These are phyloP conservation scores for Hylaea fasciaria DNA, from an alignment of 2,888 invertebrate genomes.

Conservation along the genomic window DNA sequence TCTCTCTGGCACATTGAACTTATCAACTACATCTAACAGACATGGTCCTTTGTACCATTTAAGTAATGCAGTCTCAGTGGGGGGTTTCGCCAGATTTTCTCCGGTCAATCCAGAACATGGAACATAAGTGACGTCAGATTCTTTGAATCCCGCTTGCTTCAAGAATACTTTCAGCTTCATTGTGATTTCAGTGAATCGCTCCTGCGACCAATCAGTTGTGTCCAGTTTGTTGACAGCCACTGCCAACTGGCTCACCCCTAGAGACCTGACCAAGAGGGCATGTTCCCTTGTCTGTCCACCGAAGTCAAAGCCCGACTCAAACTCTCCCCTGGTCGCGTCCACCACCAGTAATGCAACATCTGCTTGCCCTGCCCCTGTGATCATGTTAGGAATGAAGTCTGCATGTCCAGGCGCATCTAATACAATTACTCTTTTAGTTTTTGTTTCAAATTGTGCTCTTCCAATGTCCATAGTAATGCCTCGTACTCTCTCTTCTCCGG, in stretches of 20 bases:
- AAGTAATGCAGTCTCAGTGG: constrained; percentile 86
- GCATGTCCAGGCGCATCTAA: constrained; percentile 99
- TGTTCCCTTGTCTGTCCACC: constrained; percentile 99
- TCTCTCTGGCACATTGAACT: constrained; percentile 93
- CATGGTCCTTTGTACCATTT: constrained; percentile 94
- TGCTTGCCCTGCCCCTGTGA: constrained; percentile 98
- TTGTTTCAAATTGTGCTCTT: constrained; percentile 95
- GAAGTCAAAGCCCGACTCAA: constrained; percentile 99
- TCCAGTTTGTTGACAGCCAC: constrained; percentile 99
- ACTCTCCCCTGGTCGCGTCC: constrained; percentile 98
- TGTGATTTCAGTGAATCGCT: constrained; percentile 95
- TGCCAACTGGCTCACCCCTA: constrained; percentile 96
- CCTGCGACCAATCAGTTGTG: constrained; percentile 96
- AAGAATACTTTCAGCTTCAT: constrained; percentile 92
- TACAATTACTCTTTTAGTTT: constrained; percentile 91
- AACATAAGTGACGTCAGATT: constrained; percentile 93
- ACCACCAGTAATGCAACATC: constrained; percentile 98
- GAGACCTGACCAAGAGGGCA: constrained; percentile 94
- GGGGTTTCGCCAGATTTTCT: constrained; percentile 92
- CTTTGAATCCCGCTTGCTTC: constrained; percentile 96
- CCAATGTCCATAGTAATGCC: constrained; percentile 99
- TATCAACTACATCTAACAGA: constrained; percentile 93
- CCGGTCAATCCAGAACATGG: constrained; percentile 99
- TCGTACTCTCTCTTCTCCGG: constrained; percentile 97
- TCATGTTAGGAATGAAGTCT: constrained; percentile 99